Percentiles rank a stretch among this genome's conserved stretches.
Conservation (phyloP, 2,888 invertebrate species). For the Ischnura elegans region DNA sequence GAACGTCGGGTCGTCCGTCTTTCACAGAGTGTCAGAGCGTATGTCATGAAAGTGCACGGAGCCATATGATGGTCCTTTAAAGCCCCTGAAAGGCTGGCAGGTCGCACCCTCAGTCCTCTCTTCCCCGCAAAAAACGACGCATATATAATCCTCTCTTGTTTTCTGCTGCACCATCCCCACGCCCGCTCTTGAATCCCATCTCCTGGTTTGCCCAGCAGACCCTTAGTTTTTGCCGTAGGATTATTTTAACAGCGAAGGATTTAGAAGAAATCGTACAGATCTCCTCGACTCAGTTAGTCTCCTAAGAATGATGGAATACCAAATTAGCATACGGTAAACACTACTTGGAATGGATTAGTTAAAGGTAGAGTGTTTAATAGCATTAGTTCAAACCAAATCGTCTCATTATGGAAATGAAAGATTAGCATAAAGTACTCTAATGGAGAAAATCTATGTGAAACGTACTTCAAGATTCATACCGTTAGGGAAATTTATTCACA, state of each 20-base stretch:
- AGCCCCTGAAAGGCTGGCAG: conserved; percentile 10
- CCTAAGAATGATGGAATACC: conserved; percentile 37
- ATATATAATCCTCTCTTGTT: conserved; percentile 48
- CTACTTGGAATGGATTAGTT: not conserved
- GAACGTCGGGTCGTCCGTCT: not conserved
- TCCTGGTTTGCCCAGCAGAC: no score
- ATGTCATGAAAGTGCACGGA: not conserved
- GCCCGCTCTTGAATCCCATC: not conserved
- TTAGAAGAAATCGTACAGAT: not conserved
- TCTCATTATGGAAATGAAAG: not conserved
- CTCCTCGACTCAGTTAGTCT: not conserved
- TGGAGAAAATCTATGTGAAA: not conserved
- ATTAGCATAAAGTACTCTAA: not conserved
- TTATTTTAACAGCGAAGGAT: conserved; percentile 62
- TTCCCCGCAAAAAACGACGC: not conserved
- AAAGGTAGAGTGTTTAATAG: not conserved
- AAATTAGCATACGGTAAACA: conserved; percentile 52
- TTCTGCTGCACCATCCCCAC: not conserved
- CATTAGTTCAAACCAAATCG: conserved; percentile 20
- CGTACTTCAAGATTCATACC: not conserved
- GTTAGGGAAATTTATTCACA: not conserved
- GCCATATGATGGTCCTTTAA: conserved; percentile 42
- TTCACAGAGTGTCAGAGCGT: not conserved
- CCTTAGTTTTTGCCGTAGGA: conserved; percentile 48
- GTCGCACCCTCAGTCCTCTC: not conserved